These are phyloP conservation scores for Tenthredo mesomela DNA, from an alignment of 2,888 invertebrate species.

Conservation along the genomic window DNA sequence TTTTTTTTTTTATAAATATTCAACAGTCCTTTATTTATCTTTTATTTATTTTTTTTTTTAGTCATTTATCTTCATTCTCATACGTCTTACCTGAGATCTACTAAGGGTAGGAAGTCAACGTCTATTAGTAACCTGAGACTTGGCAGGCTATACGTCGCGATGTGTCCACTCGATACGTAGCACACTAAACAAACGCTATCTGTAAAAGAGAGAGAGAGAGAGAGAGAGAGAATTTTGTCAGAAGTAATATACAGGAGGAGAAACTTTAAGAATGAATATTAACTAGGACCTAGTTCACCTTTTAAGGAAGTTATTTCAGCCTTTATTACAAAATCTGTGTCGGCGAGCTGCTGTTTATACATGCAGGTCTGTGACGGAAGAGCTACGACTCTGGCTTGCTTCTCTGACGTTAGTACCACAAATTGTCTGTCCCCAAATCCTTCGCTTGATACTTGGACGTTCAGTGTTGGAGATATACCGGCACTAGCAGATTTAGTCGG, in stretches of 20 bases:
- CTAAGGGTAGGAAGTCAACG: constrained; percentile 95
- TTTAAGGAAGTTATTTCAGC: constrained; percentile 95
- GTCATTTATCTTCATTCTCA: constrained; percentile 24
- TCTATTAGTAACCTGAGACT: constrained; percentile 95
- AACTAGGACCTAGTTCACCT: constrained; percentile 80
- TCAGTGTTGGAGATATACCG: constrained; percentile 85
- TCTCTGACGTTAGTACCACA: constrained; percentile 96
- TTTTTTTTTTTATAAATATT: constrained; percentile 51
- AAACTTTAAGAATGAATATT: constrained; percentile 69
- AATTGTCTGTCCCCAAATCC: constrained; percentile 91
- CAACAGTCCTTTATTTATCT: constrained; percentile 14
- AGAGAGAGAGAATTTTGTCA: constrained; percentile 68
- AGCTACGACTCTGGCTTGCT: constrained; percentile 95
- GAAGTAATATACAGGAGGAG: constrained; percentile 76
- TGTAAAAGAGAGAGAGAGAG: constrained; percentile 81
- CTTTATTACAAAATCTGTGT: constrained; percentile 95
- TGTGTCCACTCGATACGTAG: constrained; percentile 96
- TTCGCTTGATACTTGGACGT: constrained; percentile 77
- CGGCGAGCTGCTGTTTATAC: constrained; percentile 95
- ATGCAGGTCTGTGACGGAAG: constrained; percentile 97
- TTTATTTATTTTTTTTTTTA: constrained; percentile 51
- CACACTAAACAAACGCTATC: constrained; percentile 97
- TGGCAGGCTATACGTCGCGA: constrained; percentile 96
- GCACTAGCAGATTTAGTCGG: constrained; percentile 68
- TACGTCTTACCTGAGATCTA: constrained; percentile 91